A percentile compares a stretch with the other conserved stretches of the same genome.
Evolutionary conservation across 2,888 invertebrate species (phyloP).

Genomic region (Hybos culiciformis): DNA sequence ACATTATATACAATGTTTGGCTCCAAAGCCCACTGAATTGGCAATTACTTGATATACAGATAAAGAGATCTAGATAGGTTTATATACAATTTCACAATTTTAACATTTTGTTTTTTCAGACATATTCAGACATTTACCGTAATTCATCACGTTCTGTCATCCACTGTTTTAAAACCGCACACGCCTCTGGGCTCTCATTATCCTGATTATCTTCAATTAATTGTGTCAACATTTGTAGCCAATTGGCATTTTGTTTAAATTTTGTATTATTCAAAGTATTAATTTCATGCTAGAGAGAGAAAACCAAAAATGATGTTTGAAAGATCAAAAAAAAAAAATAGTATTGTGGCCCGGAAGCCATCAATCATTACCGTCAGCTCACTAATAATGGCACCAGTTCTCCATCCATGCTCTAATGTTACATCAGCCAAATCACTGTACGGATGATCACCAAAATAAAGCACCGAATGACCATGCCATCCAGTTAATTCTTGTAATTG

Average conservation of each 20-base stretch:
- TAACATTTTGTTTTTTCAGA: not conserved
- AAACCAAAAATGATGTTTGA: constrained; percentile 1
- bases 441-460: constrained; percentile 97
- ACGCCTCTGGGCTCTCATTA: constrained; percentile 52
- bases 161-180: constrained; percentile 59
- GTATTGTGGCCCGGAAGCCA: not conserved
- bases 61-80: too few relatives aligned
- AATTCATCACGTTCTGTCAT: constrained; percentile 64
- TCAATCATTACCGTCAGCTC: constrained; percentile 62
- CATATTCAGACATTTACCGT: constrained; percentile 38
- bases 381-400: constrained; percentile 93
- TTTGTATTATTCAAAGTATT: constrained; percentile 66
- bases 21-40: too few relatives aligned
- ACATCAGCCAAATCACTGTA: constrained; percentile 95
- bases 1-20: too few relatives aligned
- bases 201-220: constrained; percentile 84
- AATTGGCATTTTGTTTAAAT: constrained; percentile 79
- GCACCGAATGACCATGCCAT: constrained; percentile 81
- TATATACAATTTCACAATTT: too few relatives aligned
- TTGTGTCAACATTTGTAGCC: constrained; percentile 83
- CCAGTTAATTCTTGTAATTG: constrained; percentile 84
- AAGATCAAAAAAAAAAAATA: not conserved
- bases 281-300: constrained; percentile 66
- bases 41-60: too few relatives aligned
- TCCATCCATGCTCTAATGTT: constrained; percentile 90